Percentiles rank a stretch among this genome's conserved stretches.
phyloP scores from a whole-genome alignment of 2,113 vertebrate genomes.

The Prolemur simus region DNA sequence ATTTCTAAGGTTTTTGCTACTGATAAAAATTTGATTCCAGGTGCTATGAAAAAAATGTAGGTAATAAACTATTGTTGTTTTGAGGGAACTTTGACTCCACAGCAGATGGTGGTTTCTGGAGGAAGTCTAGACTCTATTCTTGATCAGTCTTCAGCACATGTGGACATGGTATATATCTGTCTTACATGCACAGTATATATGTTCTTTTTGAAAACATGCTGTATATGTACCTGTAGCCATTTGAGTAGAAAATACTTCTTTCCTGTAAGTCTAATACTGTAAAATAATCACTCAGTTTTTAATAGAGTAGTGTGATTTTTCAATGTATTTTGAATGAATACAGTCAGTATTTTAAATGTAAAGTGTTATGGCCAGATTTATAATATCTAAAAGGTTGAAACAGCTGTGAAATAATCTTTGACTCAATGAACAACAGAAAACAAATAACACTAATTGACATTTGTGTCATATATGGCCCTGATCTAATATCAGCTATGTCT shows the following conservation, averaged over 20 bases:
- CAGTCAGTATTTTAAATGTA: constrained; percentile 26
- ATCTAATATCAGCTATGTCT: constrained; percentile 14
- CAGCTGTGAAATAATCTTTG: constrained; percentile 24
- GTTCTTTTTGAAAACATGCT: constrained; percentile 35
- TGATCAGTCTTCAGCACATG: not conserved
- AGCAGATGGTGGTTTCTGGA: not conserved
- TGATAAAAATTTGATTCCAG: constrained; percentile 5
- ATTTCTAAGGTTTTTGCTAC: not conserved
- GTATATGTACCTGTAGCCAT: not conserved
- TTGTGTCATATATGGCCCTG: not conserved
- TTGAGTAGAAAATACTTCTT: not conserved
- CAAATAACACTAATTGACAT: not conserved
- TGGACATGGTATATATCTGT: not conserved
- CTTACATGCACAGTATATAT: not conserved
- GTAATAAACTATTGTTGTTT: not conserved
- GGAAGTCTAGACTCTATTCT: not conserved
- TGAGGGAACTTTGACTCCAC: not conserved
- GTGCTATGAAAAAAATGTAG: not conserved
- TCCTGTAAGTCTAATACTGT: not conserved
- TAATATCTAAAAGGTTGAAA: constrained; percentile 19
- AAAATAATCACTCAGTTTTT: constrained; percentile 18
- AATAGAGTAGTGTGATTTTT: constrained; percentile 27
- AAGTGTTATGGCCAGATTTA: not conserved
- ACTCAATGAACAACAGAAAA: not conserved
- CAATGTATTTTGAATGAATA: constrained; percentile 11